phyloP scores from a whole-genome alignment of 1,140 invertebrate genomes.

The Cydia splendana region DNA sequence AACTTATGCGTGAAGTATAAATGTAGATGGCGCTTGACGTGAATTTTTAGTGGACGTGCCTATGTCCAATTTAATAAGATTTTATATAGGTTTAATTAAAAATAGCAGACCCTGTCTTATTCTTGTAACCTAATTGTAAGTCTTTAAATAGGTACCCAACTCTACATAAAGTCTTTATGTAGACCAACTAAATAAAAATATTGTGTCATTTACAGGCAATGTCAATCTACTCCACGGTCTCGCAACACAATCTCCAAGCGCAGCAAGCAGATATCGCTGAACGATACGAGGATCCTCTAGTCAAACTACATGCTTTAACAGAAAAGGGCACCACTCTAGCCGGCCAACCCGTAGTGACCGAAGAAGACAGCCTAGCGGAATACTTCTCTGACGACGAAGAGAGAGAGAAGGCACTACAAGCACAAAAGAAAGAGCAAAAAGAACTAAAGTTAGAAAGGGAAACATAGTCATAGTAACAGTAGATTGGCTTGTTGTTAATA shows the following conservation, averaged over 20 bases:
- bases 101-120: too few species aligned
- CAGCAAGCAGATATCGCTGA: conserved; percentile 46
- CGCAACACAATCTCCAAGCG: conserved; percentile 63
- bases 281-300: conserved; percentile 58
- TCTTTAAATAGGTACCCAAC: too few species aligned
- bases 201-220: conserved; percentile 81
- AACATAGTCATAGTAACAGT: conserved; percentile 56
- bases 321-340: conserved; percentile 63
- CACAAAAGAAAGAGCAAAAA: conserved; percentile 56
- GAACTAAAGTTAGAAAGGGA: conserved; percentile 62
- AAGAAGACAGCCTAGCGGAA: conserved; percentile 68
- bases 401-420: conserved; percentile 63
- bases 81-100: too few species aligned
- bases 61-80: too few species aligned
- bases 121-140: too few species aligned
- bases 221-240: conserved; percentile 85
- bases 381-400: conserved; percentile 78
- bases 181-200: not conserved
- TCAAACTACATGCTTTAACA: conserved; percentile 56
- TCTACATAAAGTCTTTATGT: too few species aligned
- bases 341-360: conserved; percentile 48
- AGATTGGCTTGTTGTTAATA: conserved; percentile 52
- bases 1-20: too few species aligned
- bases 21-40: too few species aligned
- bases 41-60: too few species aligned